Conservation (phyloP, 2,888 invertebrate genomes). For the Caenorhabditis sp. region DNA sequence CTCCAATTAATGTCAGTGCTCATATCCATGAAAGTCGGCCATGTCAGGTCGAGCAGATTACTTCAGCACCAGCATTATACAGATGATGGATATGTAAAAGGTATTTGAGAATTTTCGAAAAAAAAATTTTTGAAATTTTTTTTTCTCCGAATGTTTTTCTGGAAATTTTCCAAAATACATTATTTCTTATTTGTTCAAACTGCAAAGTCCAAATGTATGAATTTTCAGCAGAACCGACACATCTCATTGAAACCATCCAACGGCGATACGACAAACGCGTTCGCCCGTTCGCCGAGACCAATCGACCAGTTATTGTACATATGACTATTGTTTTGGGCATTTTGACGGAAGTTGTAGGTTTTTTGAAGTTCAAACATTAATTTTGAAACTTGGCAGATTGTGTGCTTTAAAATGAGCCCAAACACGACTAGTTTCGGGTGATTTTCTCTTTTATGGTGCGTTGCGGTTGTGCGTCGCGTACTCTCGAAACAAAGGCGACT, state of each 20-base stretch:
- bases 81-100: constrained; percentile 35
- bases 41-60: constrained; percentile 39
- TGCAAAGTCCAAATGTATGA: too few species aligned
- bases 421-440: background rate
- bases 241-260: constrained; percentile 69
- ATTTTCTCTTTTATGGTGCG: too few species aligned
- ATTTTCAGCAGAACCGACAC: constrained; percentile 58
- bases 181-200: too few species aligned
- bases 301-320: constrained; percentile 77
- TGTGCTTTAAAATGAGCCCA: background rate
- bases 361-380: background rate
- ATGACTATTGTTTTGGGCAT: constrained; percentile 82
- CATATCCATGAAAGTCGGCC: constrained; percentile 59
- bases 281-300: constrained; percentile 75
- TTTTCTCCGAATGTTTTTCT: background rate
- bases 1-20: constrained; percentile 57
- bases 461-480: too few species aligned
- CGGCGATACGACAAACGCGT: constrained; percentile 78
- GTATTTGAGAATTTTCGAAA: constrained; percentile 4
- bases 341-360: constrained; percentile 80
- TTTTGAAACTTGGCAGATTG: background rate
- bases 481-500: background rate
- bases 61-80: constrained; percentile 32
- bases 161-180: too few species aligned
- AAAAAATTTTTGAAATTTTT: constrained; percentile 2